These are phyloP conservation scores for Epistrophe eligans DNA, from an alignment of 2,888 invertebrate species.

Conservation along the genomic window DNA sequence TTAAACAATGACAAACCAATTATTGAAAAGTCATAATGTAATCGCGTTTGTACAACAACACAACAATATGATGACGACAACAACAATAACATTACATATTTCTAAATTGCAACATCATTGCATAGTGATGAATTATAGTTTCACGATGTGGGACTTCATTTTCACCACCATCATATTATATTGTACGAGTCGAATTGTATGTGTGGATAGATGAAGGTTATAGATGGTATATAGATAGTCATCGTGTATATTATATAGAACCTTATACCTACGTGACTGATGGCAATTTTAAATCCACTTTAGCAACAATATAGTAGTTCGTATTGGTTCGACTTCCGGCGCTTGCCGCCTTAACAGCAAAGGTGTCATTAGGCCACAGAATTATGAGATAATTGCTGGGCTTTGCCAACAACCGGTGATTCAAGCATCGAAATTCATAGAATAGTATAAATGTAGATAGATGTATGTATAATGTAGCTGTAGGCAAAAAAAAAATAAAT, in stretches of 20 bases:
- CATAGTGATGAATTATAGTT: conserved; percentile 17
- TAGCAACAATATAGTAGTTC: conserved; percentile 40
- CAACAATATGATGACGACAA: neutral
- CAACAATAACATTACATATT: neutral
- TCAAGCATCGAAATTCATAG: conserved; percentile 34
- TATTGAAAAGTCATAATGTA: conserved; percentile 15
- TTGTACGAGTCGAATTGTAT: neutral
- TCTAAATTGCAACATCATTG: conserved; percentile 48
- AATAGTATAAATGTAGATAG: neutral
- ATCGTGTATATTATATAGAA: neutral
- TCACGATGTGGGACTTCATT: neutral
- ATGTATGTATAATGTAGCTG: conserved; percentile 4
- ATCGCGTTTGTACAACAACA: conserved; percentile 21
- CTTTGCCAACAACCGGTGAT: conserved; percentile 33
- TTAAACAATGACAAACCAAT: conserved; percentile 35
- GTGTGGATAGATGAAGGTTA: neutral
- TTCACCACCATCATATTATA: neutral
- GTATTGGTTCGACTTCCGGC: conserved; percentile 59
- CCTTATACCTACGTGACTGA: conserved; percentile 54
- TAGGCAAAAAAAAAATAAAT: neutral
- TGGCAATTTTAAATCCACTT: conserved; percentile 63
- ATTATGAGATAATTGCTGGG: conserved; percentile 70
- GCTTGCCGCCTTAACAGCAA: conserved; percentile 42
- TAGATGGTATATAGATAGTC: neutral
- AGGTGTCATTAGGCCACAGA: conserved; percentile 64